Base-by-base conservation (phyloP, 2,888 invertebrate species). In the Callyntrura sp. region DNA sequence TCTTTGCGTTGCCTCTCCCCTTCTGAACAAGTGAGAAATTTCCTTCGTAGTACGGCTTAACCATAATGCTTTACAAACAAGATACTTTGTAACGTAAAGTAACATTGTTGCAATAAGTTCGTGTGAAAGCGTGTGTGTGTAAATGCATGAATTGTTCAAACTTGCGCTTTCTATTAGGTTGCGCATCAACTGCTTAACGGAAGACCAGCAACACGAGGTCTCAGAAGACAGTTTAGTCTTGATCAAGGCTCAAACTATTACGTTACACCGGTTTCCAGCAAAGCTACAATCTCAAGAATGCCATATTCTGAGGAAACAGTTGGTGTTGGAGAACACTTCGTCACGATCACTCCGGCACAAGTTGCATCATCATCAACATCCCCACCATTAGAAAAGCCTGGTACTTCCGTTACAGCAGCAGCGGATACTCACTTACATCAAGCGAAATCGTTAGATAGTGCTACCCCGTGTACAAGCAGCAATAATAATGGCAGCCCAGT, bases 151-250 rank as follows among this genome's bases (percentile, higher is more conserved):
- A 23, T 78, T 73, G 9, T 48, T 55, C 73, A 65, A 25, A 65
- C 51, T 57, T 73, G 28, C 17, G 6, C 23, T 68, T 87, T 62
- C 43, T 87, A 35, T 62, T 23, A 93, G 93, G 93, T 93, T n/a
- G 93, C 93, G 25, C 93, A 93, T 90, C 92, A 93, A 86, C 91
- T 93, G 4, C 91, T 93, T 14, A 93, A 93, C 84, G 93, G 93
- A 23, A 88, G 91, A 25, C 93, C 93, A 35, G 90, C 92, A 70
- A 84, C 84, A 20, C 91, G 92, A 28, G 93, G 93, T 78, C 92
- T 93, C 55, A 88, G 93, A 65, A 95, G 97, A 65, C 97, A 97
- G 94, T 97, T 96, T 93, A 97, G 97, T 94, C 94, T 97, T 85
- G 97, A 97, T 94, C 95, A 96, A 25, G 96, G 96, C 23, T 88